A percentile compares a stretch with the other conserved stretches of the same genome.
phyloP scores from a whole-genome alignment of 2,113 vertebrate species.

The Trogon melanurus region DNA sequence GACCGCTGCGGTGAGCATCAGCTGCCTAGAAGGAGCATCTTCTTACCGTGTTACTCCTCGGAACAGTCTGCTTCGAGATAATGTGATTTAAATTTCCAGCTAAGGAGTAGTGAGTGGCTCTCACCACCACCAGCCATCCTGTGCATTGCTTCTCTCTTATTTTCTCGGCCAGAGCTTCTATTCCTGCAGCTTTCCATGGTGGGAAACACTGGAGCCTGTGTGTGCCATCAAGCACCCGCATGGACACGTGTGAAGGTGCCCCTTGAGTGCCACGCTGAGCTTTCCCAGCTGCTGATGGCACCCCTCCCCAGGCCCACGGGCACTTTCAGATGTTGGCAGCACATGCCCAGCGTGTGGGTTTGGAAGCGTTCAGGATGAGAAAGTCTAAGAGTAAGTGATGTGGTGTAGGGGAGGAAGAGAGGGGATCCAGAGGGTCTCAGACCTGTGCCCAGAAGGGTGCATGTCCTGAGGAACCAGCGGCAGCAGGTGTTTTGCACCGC shows the following conservation, averaged over 20 bases:
- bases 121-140: neutral
- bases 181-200: neutral
- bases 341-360: fast-evolving
- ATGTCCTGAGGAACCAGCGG: neutral
- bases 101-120: neutral
- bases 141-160: fast-evolving
- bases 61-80: neutral
- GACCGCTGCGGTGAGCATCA: neutral
- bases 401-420: neutral
- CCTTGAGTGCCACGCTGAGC: fast-evolving
- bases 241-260: neutral
- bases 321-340: neutral
- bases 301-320: fast-evolving
- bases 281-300: neutral
- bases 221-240: fast-evolving
- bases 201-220: neutral
- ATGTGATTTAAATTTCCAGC: neutral
- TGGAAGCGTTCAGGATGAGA: neutral
- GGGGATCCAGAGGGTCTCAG: neutral
- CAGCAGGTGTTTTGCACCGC: neutral
- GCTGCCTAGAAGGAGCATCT: neutral
- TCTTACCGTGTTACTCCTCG: neutral
- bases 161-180: neutral
- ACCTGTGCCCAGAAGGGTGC: neutral
- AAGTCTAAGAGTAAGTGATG: neutral